These are phyloP conservation scores for Heliornis fulica DNA, from an alignment of 2,113 vertebrate genomes.

Conservation along the genomic window DNA sequence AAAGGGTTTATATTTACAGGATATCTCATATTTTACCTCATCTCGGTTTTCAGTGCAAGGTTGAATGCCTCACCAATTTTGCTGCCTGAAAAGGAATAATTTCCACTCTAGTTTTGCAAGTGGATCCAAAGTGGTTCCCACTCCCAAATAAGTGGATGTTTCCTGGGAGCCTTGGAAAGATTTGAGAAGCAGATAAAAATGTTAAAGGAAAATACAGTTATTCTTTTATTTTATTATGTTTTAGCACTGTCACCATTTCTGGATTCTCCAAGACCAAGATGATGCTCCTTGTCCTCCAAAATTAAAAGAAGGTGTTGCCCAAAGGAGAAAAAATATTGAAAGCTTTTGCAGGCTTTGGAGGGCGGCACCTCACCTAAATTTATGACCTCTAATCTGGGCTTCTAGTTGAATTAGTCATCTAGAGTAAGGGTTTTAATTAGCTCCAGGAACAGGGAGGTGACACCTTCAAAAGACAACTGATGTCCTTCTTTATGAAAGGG, in stretches of 20 bases:
- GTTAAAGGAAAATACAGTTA: background rate
- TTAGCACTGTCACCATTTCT: background rate
- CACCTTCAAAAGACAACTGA: background rate
- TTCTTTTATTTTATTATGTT: background rate
- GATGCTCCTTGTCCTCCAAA: background rate
- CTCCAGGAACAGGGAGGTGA: background rate
- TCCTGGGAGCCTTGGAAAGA: background rate
- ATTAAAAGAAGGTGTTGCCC: background rate
- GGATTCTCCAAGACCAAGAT: background rate
- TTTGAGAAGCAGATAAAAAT: background rate
- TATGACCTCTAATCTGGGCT: background rate
- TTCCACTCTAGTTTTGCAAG: constrained; percentile 7
- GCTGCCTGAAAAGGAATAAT: background rate
- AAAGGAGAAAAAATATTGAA: background rate
- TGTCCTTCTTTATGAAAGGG: background rate
- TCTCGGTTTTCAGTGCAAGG: constrained; percentile 60
- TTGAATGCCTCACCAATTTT: constrained; percentile 32
- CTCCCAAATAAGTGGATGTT: background rate
- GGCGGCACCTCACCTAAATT: background rate
- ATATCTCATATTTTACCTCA: constrained; percentile 47
- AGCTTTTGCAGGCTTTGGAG: background rate
- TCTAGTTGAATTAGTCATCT: background rate
- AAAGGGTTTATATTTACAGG: constrained; percentile 71
- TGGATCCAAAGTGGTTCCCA: background rate
- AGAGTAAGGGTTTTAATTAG: background rate